phyloP scores from a whole-genome alignment of 2,113 vertebrate species.

The Tenrec ecaudatus region DNA sequence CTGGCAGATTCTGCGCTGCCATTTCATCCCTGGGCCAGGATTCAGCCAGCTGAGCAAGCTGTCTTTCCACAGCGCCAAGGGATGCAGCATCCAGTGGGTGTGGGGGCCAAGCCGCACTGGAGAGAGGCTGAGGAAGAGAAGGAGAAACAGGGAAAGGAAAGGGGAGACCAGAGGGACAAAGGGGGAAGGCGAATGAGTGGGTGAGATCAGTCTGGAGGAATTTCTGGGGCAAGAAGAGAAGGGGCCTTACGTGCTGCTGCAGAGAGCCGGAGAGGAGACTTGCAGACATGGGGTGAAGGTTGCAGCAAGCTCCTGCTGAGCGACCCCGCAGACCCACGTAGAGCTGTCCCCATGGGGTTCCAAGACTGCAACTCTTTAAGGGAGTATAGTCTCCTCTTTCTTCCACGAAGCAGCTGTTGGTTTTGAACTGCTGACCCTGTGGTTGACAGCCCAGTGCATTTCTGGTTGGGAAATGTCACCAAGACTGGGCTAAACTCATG shows the following conservation, averaged over 20 bases:
- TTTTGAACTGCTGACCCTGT: too few relatives aligned
- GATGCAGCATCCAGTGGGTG: neutral
- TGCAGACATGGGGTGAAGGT: neutral
- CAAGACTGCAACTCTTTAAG: too few relatives aligned
- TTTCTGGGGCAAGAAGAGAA: neutral
- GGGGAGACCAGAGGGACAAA: neutral
- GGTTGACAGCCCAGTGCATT: too few relatives aligned
- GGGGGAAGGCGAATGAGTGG: neutral
- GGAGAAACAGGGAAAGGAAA: neutral
- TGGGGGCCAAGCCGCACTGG: neutral
- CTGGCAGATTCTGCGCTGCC: neutral
- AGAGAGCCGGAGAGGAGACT: too few relatives aligned
- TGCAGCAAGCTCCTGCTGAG: neutral
- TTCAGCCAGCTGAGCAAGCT: neutral
- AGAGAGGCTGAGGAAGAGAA: neutral
- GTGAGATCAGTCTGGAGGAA: neutral
- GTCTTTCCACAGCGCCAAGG: neutral
- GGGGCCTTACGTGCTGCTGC: too few relatives aligned
- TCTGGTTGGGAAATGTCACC: neutral
- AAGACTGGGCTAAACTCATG: neutral
- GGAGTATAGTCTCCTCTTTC: too few relatives aligned
- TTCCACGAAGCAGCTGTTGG: too few relatives aligned
- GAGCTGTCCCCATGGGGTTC: too few relatives aligned
- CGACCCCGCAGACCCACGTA: too few relatives aligned
- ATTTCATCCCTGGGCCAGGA: constrained; percentile 68